Evolutionary conservation across 2,113 vertebrate species (phyloP).

Genomic region (Eolophus roseicapilla): DNA sequence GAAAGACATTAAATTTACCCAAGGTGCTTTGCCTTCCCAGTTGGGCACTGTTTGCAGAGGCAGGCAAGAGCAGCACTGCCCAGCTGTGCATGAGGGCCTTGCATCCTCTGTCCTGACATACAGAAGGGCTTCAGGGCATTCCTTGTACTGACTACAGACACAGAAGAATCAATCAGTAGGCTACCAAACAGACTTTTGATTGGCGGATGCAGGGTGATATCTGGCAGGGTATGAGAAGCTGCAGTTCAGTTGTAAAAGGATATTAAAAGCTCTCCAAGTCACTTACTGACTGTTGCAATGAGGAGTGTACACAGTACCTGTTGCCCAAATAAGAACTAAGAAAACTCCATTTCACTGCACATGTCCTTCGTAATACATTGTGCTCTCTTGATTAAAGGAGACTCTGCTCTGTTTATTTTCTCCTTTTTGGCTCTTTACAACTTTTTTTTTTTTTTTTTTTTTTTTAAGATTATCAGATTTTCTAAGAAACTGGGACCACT

Average conservation of each 20-base stretch:
- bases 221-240: not conserved
- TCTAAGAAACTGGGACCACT: not conserved
- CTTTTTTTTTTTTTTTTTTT: not conserved
- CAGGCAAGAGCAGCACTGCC: not conserved
- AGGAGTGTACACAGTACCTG: not conserved
- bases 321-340: not conserved
- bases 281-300: not conserved
- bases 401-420: not conserved
- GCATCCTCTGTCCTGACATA: not conserved
- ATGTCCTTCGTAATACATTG: not conserved
- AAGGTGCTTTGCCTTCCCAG: not conserved
- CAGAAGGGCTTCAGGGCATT: not conserved
- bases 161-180: not conserved
- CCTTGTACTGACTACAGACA: not conserved
- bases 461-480: not conserved
- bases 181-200: not conserved
- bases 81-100: not conserved
- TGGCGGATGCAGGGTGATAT: not conserved
- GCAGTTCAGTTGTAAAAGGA: not conserved
- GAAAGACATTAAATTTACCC: not conserved
- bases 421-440: not conserved
- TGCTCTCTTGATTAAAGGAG: not conserved
- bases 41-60: not conserved
- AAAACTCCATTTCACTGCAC: not conserved
- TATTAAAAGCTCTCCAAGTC: not conserved